Evolutionary conservation across 2,113 vertebrate species (phyloP).

Genomic region (Calyptomena viridis): DNA sequence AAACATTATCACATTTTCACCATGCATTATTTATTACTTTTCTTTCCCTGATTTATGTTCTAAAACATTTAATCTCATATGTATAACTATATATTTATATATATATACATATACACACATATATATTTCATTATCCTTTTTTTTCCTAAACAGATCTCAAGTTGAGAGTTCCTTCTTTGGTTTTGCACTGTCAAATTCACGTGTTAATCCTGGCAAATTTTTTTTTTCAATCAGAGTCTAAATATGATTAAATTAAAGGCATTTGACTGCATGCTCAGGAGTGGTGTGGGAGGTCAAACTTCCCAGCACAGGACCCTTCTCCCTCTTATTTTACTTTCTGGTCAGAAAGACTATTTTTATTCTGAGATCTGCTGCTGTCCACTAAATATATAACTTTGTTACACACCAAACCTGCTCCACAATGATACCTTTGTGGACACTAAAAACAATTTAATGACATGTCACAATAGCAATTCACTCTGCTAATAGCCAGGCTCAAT

Average conservation of each 20-base stretch:
- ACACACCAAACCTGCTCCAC: conserved; percentile 76
- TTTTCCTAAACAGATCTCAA: neutral
- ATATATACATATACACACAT: neutral
- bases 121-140: conserved; percentile 34
- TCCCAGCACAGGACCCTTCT: neutral
- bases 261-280: neutral
- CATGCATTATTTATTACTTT: conserved; percentile 81
- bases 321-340: conserved; percentile 57
- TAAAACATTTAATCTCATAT: conserved; percentile 76
- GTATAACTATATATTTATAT: conserved; percentile 49
- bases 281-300: neutral
- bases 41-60: conserved; percentile 76
- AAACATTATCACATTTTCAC: conserved; percentile 81
- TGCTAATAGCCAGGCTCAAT: conserved; percentile 83
- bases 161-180: neutral
- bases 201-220: neutral
- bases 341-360: conserved; percentile 67
- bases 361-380: conserved; percentile 77
- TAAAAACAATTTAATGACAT: conserved; percentile 86
- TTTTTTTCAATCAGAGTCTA: neutral
- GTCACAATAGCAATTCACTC: conserved; percentile 85
- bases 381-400: conserved; percentile 83
- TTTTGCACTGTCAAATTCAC: conserved; percentile 3
- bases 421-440: conserved; percentile 84
- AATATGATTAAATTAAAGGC: conserved; percentile 23